Conservation (phyloP, 2,888 invertebrate genomes). For the Yponomeuta cagnagella region DNA sequence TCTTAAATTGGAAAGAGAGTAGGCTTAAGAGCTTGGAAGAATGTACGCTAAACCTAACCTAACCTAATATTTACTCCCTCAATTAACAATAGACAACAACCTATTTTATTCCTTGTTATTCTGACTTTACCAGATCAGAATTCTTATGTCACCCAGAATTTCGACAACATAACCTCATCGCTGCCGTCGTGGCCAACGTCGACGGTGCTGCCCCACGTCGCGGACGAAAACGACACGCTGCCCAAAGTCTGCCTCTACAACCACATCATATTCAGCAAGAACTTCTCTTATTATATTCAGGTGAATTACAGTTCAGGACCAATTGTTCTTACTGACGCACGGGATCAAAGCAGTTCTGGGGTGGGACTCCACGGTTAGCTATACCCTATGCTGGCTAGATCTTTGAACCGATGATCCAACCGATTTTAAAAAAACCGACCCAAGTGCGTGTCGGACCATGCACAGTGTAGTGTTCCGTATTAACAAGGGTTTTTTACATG, state of each 20-base stretch:
- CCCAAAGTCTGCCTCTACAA: constrained; percentile 79
- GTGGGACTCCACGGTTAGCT: too few species aligned
- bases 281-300: constrained; percentile 77
- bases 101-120: neutral
- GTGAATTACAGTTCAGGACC: constrained; percentile 27
- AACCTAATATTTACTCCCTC: neutral
- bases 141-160: constrained; percentile 36
- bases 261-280: constrained; percentile 79
- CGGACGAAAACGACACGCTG: constrained; percentile 64
- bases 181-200: constrained; percentile 59
- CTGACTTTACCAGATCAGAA: neutral
- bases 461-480: too few species aligned
- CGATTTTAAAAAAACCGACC: too few species aligned
- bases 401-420: too few species aligned
- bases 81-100: too few species aligned
- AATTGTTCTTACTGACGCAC: too few species aligned
- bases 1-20: too few species aligned
- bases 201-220: constrained; percentile 52
- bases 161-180: constrained; percentile 49
- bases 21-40: too few species aligned
- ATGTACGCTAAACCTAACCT: neutral
- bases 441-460: too few species aligned
- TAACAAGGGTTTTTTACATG: too few species aligned
- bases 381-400: too few species aligned
- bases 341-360: too few species aligned